Evolutionary conservation across 1,140 invertebrate genomes (phyloP).

Genomic region (Apocrypta bakeri): DNA sequence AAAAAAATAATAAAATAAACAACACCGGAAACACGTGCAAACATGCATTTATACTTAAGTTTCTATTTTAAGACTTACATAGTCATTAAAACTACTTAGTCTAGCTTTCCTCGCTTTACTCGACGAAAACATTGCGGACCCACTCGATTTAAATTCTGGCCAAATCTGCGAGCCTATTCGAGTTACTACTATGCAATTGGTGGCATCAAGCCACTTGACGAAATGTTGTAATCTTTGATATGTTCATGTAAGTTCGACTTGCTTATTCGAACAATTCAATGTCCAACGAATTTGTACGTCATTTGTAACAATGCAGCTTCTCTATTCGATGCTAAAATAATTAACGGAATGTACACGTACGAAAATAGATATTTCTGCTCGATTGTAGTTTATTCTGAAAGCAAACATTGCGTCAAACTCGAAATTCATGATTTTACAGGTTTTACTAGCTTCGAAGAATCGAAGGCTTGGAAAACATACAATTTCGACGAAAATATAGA

Average conservation of each 20-base stretch:
- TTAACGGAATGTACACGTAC: neutral
- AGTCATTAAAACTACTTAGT: neutral
- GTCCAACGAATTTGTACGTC: neutral
- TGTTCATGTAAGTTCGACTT: too few relatives aligned
- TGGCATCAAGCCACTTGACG: conserved; percentile 22
- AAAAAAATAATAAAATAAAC: neutral
- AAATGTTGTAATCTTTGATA: neutral
- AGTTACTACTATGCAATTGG: too few relatives aligned
- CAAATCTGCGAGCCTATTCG: conserved; percentile 9
- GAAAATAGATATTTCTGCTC: neutral
- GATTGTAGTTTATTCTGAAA: neutral
- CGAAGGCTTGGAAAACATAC: neutral
- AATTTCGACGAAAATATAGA: neutral
- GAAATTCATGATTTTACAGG: neutral
- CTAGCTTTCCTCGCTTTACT: neutral
- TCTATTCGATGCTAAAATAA: neutral
- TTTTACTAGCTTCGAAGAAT: neutral
- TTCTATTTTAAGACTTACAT: too few relatives aligned
- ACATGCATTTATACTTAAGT: neutral
- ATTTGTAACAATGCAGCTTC: neutral
- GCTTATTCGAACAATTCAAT: too few relatives aligned
- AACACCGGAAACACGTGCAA: neutral
- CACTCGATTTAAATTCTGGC: neutral
- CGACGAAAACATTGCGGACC: conserved; percentile 20
- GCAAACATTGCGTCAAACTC: neutral